A percentile compares a stretch with the other conserved stretches of the same genome.
phyloP scores from a whole-genome alignment of 2,113 vertebrate species.

The Buteo buteo region DNA sequence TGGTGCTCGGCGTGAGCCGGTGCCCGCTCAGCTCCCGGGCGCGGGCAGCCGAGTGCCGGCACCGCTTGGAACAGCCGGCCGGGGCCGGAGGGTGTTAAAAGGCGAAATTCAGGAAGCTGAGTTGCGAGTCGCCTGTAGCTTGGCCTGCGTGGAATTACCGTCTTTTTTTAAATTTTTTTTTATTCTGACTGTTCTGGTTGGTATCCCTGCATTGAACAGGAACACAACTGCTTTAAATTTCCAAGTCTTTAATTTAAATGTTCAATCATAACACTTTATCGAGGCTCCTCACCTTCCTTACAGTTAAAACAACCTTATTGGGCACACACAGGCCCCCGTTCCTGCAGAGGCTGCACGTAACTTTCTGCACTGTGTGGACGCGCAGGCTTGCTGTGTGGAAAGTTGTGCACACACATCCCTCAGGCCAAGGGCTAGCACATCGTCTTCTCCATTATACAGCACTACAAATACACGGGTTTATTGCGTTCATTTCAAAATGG shows the following conservation, averaged over 20 bases:
- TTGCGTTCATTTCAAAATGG: fast-evolving
- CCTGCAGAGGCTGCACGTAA: not conserved
- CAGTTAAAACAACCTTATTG: fast-evolving
- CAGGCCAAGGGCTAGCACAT: fast-evolving
- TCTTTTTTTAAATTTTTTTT: not conserved
- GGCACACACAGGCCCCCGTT: not conserved
- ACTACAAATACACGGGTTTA: fast-evolving
- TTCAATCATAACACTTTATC: not conserved
- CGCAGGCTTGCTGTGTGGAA: fast-evolving
- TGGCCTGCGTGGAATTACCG: not conserved
- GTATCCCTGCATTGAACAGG: not conserved
- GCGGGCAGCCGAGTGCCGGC: not conserved
- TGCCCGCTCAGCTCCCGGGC: not conserved
- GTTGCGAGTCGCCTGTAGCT: not conserved
- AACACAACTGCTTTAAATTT: not conserved
- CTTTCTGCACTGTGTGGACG: not conserved
- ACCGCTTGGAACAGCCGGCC: not conserved
- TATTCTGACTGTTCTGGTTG: not conserved
- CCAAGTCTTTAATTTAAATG: not conserved
- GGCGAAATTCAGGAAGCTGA: not conserved
- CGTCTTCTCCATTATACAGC: fast-evolving
- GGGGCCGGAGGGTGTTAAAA: not conserved
- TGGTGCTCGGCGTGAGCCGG: not conserved
- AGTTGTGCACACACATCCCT: not conserved
- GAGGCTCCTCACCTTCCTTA: not conserved